phyloP scores from a whole-genome alignment of 2,113 vertebrate genomes.

The Platanista minor region DNA sequence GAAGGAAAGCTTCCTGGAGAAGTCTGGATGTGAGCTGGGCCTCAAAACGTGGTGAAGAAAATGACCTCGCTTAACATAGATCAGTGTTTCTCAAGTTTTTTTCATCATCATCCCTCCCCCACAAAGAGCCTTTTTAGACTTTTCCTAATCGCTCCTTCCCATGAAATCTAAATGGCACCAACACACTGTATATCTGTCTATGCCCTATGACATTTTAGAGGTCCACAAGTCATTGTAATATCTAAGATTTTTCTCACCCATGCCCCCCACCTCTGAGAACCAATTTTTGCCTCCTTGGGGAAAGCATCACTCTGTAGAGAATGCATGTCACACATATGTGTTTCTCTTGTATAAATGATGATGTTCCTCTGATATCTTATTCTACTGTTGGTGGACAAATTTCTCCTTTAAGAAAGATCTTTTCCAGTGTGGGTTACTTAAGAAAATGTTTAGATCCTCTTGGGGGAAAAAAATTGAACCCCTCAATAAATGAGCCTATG shows the following conservation, averaged over 20 bases:
- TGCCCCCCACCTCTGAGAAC: neutral
- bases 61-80: accelerated
- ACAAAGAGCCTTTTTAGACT: neutral
- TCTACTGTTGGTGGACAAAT: neutral
- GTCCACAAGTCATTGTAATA: neutral
- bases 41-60: neutral
- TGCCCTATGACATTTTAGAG: neutral
- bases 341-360: neutral
- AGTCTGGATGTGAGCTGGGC: neutral
- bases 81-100: neutral
- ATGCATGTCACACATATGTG: neutral
- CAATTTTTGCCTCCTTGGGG: neutral
- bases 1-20: neutral
- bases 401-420: neutral
- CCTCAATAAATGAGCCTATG: neutral
- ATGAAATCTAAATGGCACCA: neutral
- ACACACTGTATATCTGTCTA: neutral
- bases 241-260: neutral
- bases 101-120: neutral
- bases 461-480: neutral
- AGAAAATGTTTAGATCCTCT: neutral
- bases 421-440: neutral
- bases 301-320: neutral
- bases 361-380: neutral
- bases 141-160: neutral